These are phyloP conservation scores for Diarsia brunnea DNA, from an alignment of 2,888 invertebrate species.

Conservation along the genomic window DNA sequence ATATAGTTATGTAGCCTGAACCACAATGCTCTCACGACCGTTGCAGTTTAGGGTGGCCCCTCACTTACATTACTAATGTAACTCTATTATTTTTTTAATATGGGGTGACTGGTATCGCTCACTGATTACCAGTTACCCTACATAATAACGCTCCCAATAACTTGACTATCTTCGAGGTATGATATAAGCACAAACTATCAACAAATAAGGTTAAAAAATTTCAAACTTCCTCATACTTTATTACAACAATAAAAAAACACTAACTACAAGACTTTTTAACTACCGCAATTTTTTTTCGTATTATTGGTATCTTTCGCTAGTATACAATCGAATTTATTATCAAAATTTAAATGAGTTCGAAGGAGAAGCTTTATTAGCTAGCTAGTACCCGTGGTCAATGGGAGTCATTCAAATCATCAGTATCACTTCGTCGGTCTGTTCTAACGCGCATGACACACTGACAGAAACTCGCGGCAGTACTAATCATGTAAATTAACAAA, in stretches of 20 bases:
- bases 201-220: neutral
- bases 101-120: no score
- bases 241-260: neutral
- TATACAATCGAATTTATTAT: neutral
- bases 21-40: no score
- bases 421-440: conserved; percentile 44
- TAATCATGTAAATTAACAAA: conserved; percentile 4
- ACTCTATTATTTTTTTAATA: no score
- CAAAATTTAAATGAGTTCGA: conserved; percentile 14
- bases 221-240: neutral
- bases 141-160: no score
- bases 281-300: neutral
- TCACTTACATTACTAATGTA: no score
- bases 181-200: no score
- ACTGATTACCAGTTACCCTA: no score
- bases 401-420: conserved; percentile 51
- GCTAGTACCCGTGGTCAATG: conserved; percentile 16
- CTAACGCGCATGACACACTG: conserved; percentile 39
- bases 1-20: no score
- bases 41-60: no score
- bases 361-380: conserved; percentile 12
- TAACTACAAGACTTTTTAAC: neutral
- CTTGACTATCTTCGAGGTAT: no score
- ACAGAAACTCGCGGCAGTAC: conserved; percentile 25
- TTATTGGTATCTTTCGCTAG: conserved; percentile 2